phyloP scores from a whole-genome alignment of 2,113 vertebrate genomes.

The Phycodurus eques region DNA sequence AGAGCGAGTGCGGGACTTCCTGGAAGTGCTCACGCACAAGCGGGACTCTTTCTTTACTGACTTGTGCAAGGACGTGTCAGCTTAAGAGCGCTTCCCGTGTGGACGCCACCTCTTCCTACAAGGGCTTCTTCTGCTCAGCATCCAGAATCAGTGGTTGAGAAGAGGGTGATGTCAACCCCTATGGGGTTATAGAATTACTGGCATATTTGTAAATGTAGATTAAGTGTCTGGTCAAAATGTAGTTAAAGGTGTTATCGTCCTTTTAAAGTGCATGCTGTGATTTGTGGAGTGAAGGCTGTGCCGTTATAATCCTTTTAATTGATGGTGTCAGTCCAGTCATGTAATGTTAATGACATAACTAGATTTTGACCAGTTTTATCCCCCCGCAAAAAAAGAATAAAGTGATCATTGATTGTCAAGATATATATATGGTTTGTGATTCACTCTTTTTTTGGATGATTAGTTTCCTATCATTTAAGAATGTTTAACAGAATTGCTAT shows the following conservation, averaged over 20 bases:
- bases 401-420: constrained; percentile 17
- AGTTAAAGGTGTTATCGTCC: not conserved
- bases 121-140: constrained; percentile 33
- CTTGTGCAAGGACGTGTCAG: constrained; percentile 29
- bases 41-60: constrained; percentile 77
- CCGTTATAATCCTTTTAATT: not conserved
- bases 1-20: constrained; percentile 84
- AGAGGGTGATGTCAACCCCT: constrained; percentile 63
- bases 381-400: constrained; percentile 30
- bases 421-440: not conserved
- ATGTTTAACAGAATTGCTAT: too few species aligned
- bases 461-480: too few species aligned
- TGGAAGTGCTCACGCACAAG: constrained; percentile 84
- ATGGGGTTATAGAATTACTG: constrained; percentile 67
- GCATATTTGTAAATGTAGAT: constrained; percentile 68
- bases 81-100: not conserved
- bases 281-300: not conserved
- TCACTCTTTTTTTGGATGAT: not conserved
- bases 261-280: constrained; percentile 1
- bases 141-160: constrained; percentile 10
- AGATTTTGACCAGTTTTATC: constrained; percentile 68
- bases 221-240: constrained; percentile 11
- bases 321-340: constrained; percentile 2
- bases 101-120: constrained; percentile 28
- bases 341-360: constrained; percentile 46